phyloP scores from a whole-genome alignment of 2,797 vertebrate species.

The Dipus sagitta region DNA sequence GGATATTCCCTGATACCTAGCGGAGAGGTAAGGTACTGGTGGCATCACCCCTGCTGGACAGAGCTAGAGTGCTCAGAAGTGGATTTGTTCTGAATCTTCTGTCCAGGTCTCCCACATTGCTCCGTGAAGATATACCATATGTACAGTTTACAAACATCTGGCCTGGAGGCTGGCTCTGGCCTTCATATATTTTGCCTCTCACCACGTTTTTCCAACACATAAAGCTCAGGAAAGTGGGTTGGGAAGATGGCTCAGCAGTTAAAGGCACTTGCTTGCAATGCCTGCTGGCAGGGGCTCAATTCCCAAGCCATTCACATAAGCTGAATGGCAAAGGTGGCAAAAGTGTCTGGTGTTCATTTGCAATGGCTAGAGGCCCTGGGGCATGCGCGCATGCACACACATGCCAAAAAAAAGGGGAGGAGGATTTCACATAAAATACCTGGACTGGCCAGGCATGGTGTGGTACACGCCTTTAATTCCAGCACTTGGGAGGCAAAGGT shows the following conservation, averaged over 20 bases:
- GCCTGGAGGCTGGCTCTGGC: background rate
- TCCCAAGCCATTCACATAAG: too few species aligned
- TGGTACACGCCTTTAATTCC: too few species aligned
- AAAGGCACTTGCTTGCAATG: too few species aligned
- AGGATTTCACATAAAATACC: background rate
- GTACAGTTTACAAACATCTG: background rate
- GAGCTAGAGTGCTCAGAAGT: background rate
- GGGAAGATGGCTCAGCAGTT: too few species aligned
- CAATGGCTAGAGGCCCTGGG: too few species aligned
- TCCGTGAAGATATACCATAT: background rate
- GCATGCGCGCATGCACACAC: too few species aligned
- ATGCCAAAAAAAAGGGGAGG: too few species aligned
- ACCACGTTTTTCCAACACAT: constrained; percentile 28
- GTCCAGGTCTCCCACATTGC: background rate
- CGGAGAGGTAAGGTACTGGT: background rate
- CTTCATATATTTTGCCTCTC: background rate
- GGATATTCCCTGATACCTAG: background rate
- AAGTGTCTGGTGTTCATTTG: too few species aligned
- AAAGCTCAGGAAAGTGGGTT: background rate
- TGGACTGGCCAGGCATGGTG: background rate
- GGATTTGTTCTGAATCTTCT: background rate
- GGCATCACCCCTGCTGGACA: background rate
- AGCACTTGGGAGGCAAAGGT: too few species aligned
- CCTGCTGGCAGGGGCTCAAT: too few species aligned
- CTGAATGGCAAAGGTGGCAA: too few species aligned